These are phyloP conservation scores for Eubucco bourcierii DNA, from an alignment of 2,113 vertebrate species.

Conservation along the genomic window DNA sequence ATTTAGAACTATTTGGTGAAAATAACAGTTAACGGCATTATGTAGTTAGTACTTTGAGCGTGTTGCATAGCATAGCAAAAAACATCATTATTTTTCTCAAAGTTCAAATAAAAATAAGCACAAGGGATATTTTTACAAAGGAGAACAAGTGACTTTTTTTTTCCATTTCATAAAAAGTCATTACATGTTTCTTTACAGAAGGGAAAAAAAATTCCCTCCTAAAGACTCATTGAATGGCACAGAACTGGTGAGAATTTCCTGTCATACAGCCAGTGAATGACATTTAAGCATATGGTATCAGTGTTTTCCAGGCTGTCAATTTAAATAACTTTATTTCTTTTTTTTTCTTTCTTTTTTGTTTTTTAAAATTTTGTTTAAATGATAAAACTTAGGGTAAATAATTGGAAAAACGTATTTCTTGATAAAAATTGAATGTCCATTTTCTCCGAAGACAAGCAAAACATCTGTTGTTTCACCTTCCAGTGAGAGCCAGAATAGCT, in stretches of 20 bases:
- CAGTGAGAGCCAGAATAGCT: background rate
- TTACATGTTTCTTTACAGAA: background rate
- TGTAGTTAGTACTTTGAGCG: background rate
- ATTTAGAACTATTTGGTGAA: constrained; percentile 53
- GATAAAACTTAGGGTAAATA: background rate
- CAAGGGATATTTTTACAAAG: background rate
- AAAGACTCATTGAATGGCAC: background rate
- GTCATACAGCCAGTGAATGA: background rate
- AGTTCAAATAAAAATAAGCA: background rate
- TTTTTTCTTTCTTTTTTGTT: background rate
- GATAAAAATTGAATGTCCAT: background rate
- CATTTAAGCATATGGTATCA: background rate
- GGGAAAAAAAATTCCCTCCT: background rate
- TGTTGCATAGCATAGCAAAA: background rate
- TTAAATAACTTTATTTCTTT: background rate
- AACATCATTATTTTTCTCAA: background rate
- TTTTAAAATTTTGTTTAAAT: background rate
- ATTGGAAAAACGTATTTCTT: background rate
- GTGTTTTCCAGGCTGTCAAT: background rate
- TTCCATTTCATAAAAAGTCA: background rate
- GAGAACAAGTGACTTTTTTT: background rate
- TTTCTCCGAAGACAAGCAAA: background rate
- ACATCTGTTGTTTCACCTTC: constrained; percentile 6
- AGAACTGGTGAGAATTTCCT: background rate
- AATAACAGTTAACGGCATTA: background rate